phyloP scores from a whole-genome alignment of 2,797 vertebrate species.

The Podarcis siculus region DNA sequence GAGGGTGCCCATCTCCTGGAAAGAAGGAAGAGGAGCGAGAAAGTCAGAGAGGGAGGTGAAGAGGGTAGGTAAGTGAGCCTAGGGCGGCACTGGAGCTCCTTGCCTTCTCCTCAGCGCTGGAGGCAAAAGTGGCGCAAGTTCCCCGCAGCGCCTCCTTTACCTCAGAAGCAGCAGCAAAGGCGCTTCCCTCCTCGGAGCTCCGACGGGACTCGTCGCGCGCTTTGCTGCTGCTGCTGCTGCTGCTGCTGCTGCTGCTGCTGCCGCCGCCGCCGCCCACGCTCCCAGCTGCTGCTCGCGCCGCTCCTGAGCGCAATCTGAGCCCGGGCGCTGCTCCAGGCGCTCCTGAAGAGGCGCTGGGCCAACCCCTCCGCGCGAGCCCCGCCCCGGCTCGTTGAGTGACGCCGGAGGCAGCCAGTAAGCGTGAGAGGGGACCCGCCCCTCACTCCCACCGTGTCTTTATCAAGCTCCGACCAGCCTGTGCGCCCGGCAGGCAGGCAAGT shows the following conservation, averaged over 20 bases:
- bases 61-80: neutral
- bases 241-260: neutral
- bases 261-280: neutral
- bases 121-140: neutral
- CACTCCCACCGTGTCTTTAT: neutral
- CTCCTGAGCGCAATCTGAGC: neutral
- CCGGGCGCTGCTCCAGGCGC: neutral
- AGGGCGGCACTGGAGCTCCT: neutral
- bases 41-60: too few relatives aligned
- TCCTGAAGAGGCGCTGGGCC: neutral
- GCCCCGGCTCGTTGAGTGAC: conserved; percentile 48
- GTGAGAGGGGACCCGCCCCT: conserved; percentile 25
- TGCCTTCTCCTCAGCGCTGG: neutral
- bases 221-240: neutral
- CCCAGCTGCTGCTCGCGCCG: neutral
- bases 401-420: conserved; percentile 39
- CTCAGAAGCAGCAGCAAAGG: conserved; percentile 12
- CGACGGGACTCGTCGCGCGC: too few relatives aligned
- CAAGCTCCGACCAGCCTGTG: too few relatives aligned
- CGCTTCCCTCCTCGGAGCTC: neutral
- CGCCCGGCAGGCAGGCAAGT: neutral
- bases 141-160: neutral
- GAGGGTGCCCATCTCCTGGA: conserved; percentile 62
- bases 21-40: neutral
- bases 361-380: neutral